phyloP scores from a whole-genome alignment of 2,113 vertebrate genomes.

The Fukomys damarensis region DNA sequence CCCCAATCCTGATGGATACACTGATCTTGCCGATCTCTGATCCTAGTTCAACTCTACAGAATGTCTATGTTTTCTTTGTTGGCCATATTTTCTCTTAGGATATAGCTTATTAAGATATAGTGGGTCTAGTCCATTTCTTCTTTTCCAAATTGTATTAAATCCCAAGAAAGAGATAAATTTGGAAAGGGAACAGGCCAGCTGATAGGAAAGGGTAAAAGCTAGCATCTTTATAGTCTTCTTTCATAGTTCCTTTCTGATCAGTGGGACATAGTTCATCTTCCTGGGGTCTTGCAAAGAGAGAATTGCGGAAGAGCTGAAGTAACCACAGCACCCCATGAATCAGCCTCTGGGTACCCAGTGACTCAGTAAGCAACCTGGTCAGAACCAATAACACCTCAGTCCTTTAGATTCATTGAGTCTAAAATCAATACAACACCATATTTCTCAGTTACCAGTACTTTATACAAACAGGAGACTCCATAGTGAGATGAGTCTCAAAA shows the following conservation, averaged over 20 bases:
- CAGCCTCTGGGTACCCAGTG: not conserved
- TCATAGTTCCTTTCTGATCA: slow-evolving; percentile 34
- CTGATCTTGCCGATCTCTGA: not conserved
- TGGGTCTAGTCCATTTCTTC: not conserved
- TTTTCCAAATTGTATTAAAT: slow-evolving; percentile 8
- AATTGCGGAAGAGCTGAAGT: not conserved
- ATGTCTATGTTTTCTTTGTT: not conserved
- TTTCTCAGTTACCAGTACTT: not conserved
- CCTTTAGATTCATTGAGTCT: not conserved
- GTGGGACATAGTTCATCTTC: not conserved
- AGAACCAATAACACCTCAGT: not conserved
- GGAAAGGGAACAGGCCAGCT: not conserved
- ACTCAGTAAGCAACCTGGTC: not conserved
- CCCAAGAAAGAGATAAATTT: not conserved
- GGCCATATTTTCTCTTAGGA: not conserved
- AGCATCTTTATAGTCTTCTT: not conserved
- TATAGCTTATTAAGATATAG: not conserved
- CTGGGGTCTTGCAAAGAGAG: not conserved
- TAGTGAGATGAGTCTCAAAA: not conserved
- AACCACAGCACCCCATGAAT: not conserved
- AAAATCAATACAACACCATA: not conserved
- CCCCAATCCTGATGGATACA: not conserved
- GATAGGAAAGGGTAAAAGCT: not conserved
- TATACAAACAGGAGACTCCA: not conserved
- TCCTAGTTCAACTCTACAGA: not conserved